Base-by-base conservation (phyloP, 2,888 invertebrate species). In the Zaprionus bogoriensis region DNA sequence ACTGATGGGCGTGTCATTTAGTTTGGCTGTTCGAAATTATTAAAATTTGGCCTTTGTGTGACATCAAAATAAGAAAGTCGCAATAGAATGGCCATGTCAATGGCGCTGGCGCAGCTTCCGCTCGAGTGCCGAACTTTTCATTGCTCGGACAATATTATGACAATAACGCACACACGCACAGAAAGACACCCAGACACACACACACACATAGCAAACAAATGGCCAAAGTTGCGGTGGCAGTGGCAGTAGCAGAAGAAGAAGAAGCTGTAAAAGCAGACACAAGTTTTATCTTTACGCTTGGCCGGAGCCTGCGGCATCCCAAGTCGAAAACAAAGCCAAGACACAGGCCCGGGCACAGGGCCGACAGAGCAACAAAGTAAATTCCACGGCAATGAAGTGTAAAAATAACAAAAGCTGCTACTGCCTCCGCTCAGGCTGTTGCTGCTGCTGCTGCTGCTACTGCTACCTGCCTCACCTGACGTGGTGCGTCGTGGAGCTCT, bases 221-320 rank as follows among this genome's bases (percentile, higher is more conserved):
- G 63, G 61, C 41, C 61, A 61, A 68, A 77, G 73, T 77, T 74
- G 57, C 57, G 50, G 54, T 51, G 25, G 45, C 19, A 45, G 46
- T 46, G 44, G 39, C 14, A 20, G 28, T 17, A 46, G 50, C 41
- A n/a, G n/a, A n/a, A n/a, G n/a, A n/a, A n/a, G 32, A 36, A 59
- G 54, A 47, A 50, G 48, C 63, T 55, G 60, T 51, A 51, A 64
- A 75, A 66, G 68, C 70, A 70, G 71, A 81, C 67, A 86, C 67
- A 83, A 86, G 84, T 82, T 83, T 86, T 82, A 82, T 82, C 86
- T 82, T 82, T 74, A 83, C 81, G 86, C 86, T 83, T 82, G 81
- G 84, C 54, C 86, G 63, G 66, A 60, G 60, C 66, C 71, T 79
- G 71, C 64, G 82, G 72, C 79, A 69, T 46, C 68, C 69, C 69